Conservation (phyloP, 2,113 vertebrate species). For the Sander lucioperca region DNA sequence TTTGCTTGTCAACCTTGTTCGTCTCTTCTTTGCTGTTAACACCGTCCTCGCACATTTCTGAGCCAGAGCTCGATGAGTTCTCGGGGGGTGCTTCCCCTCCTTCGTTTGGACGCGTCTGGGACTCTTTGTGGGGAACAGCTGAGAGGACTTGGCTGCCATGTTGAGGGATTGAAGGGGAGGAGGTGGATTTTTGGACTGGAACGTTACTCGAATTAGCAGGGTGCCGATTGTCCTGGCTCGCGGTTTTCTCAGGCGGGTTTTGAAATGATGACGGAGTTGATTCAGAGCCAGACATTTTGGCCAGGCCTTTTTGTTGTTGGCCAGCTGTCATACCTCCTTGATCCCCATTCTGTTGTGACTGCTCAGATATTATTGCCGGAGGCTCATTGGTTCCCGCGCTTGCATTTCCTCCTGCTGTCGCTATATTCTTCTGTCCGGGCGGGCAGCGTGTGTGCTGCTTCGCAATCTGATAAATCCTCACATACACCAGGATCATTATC, state of each 20-base stretch:
- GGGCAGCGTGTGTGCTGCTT: slow-evolving; percentile 83
- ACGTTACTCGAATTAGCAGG: not conserved
- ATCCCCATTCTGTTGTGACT: slow-evolving; percentile 29
- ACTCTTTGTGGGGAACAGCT: slow-evolving; percentile 3
- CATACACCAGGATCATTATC: slow-evolving; percentile 93
- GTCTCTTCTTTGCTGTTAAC: not conserved
- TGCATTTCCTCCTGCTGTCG: not conserved
- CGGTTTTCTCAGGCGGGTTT: not conserved
- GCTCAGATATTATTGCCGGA: not conserved
- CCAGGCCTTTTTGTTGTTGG: not conserved
- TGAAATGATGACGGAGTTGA: slow-evolving; percentile 5
- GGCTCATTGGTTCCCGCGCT: not conserved
- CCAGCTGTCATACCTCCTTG: not conserved
- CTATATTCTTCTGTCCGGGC: slow-evolving; percentile 54
- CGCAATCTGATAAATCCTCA: slow-evolving; percentile 92
- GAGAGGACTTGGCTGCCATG: slow-evolving; percentile 19
- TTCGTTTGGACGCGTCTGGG: not conserved
- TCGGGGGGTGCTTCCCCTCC: not conserved
- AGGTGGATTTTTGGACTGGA: not conserved
- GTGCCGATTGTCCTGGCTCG: slow-evolving; percentile 4
- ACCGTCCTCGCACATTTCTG: slow-evolving; percentile 31
- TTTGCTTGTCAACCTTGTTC: not conserved
- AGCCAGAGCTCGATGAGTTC: slow-evolving; percentile 66
- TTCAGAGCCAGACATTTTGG: slow-evolving; percentile 9
- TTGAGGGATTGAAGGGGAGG: slow-evolving; percentile 7